Evolutionary conservation across 2,797 vertebrate species (phyloP).

Genomic region (Gallinago solitaria): DNA sequence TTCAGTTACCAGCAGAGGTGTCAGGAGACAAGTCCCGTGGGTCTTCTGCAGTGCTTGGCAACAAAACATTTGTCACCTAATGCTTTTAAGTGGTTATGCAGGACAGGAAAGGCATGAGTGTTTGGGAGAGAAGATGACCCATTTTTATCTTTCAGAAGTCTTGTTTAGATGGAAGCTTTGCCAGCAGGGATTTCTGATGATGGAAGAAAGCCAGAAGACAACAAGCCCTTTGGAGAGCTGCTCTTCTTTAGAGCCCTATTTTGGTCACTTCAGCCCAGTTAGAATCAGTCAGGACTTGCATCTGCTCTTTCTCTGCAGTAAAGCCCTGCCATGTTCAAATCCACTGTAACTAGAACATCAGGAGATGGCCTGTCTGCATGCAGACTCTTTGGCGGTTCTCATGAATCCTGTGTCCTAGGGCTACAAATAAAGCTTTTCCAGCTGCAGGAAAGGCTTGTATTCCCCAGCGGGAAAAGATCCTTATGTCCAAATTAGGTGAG

Average conservation of each 20-base stretch:
- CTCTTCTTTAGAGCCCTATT: neutral
- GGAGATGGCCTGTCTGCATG: rapidly evolving
- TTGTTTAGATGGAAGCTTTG: neutral
- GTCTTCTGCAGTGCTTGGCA: neutral
- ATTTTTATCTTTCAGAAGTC: neutral
- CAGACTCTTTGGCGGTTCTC: neutral
- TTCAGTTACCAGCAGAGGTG: constrained; percentile 10
- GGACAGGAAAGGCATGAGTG: neutral
- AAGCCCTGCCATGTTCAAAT: neutral
- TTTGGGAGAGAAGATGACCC: neutral
- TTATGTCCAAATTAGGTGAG: rapidly evolving
- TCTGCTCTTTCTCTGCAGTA: neutral
- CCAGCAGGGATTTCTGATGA: neutral
- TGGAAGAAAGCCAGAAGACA: neutral
- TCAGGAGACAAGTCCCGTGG: neutral
- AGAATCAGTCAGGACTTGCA: neutral
- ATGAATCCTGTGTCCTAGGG: neutral
- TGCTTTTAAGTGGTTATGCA: neutral
- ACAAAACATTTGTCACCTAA: constrained; percentile 19
- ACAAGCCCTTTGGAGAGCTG: neutral
- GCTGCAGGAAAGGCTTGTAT: neutral
- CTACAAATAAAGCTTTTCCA: neutral
- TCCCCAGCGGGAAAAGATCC: neutral
- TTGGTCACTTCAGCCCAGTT: neutral
- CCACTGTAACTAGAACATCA: too few relatives aligned